These are phyloP conservation scores for Numenius arquata DNA, from an alignment of 2,113 vertebrate species.

Conservation along the genomic window DNA sequence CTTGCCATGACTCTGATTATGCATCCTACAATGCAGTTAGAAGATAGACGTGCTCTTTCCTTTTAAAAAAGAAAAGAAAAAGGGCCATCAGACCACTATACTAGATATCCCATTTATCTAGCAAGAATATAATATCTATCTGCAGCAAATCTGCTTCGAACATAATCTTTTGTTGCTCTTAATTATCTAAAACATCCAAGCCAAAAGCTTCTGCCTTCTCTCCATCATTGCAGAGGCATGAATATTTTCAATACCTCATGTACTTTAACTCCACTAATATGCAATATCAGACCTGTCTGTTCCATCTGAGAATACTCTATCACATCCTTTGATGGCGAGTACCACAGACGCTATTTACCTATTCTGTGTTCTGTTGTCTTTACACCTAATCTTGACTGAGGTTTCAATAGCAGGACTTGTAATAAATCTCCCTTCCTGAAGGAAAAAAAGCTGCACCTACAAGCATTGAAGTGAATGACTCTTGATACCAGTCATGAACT, in stretches of 20 bases:
- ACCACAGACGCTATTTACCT: slow-evolving; percentile 23
- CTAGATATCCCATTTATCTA: neutral
- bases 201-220: slow-evolving; percentile 17
- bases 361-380: slow-evolving; percentile 41
- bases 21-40: slow-evolving; percentile 20
- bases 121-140: slow-evolving; percentile 13
- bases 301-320: slow-evolving; percentile 37
- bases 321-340: slow-evolving; percentile 11
- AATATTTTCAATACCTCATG: slow-evolving; percentile 63
- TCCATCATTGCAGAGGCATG: neutral
- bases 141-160: slow-evolving; percentile 39
- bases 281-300: slow-evolving; percentile 45
- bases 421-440: slow-evolving; percentile 42
- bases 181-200: slow-evolving; percentile 56
- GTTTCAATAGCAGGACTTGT: slow-evolving; percentile 41
- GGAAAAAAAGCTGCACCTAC: neutral
- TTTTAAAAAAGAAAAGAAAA: slow-evolving; percentile 29
- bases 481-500: slow-evolving; percentile 40
- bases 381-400: slow-evolving; percentile 36
- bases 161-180: slow-evolving; percentile 52
- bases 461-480: slow-evolving; percentile 28
- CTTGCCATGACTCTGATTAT: slow-evolving; percentile 40
- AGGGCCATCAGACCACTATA: neutral
- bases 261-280: slow-evolving; percentile 38
- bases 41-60: slow-evolving; percentile 18